These are phyloP conservation scores for Xiphorhynchus erythropygius DNA, from an alignment of 2,797 vertebrate species.

Conservation along the genomic window DNA sequence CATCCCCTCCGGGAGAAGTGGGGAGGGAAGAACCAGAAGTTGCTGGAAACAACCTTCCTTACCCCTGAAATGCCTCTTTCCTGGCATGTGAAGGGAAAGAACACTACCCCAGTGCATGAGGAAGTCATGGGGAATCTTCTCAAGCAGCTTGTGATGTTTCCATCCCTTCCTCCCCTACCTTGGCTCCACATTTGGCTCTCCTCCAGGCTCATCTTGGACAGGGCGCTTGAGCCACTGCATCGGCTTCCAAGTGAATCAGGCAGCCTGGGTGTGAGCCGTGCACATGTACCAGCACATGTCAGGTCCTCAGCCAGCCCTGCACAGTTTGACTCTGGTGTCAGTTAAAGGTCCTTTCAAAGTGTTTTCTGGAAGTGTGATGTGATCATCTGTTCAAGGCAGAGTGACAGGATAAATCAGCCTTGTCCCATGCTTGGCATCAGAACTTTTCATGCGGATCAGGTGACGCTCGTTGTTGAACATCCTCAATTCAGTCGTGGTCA, in stretches of 20 bases:
- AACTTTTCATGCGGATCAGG: neutral
- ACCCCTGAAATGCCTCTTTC: neutral
- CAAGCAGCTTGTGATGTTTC: neutral
- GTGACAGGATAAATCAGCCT: constrained; percentile 13
- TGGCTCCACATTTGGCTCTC: constrained; percentile 20
- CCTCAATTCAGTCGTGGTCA: neutral
- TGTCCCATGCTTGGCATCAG: neutral
- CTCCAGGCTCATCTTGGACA: neutral
- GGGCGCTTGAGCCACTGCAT: neutral
- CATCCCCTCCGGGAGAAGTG: neutral
- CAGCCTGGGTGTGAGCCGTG: neutral
- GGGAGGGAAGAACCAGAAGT: neutral
- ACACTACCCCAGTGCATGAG: accelerated
- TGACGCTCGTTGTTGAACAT: accelerated
- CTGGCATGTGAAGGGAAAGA: neutral
- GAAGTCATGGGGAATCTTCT: neutral
- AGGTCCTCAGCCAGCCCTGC: neutral
- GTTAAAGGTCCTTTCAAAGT: neutral
- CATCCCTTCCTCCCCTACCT: constrained; percentile 7
- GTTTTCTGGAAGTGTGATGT: neutral
- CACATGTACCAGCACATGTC: neutral
- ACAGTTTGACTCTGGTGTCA: constrained; percentile 27
- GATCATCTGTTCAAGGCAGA: neutral
- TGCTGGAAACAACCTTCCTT: constrained; percentile 14
- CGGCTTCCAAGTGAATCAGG: neutral